phyloP scores from a whole-genome alignment of 2,113 vertebrate genomes.

The Psammodynastes pulverulentus region DNA sequence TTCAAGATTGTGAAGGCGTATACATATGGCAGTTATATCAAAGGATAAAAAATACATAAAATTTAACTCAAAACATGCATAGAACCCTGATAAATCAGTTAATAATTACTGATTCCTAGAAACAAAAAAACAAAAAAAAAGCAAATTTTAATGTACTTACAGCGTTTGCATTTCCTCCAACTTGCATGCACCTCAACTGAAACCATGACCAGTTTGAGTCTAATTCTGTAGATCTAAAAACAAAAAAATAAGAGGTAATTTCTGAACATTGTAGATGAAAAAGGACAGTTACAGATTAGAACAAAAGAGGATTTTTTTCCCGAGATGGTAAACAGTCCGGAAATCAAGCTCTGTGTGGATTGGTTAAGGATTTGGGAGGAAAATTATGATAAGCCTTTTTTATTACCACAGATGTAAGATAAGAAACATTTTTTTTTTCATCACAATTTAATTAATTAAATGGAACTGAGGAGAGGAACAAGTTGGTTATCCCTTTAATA shows the following conservation, averaged over 20 bases:
- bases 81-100: not conserved
- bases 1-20: not conserved
- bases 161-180: conserved; percentile 90
- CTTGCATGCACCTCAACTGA: conserved; percentile 95
- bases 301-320: not conserved
- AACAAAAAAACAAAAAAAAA: not conserved
- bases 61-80: too few relatives aligned
- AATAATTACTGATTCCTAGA: not conserved
- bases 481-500: not conserved
- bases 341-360: not conserved
- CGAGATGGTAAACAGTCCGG: not conserved
- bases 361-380: not conserved
- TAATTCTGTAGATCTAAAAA: conserved; percentile 89
- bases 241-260: conserved; percentile 30
- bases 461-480: not conserved
- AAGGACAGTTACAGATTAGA: not conserved
- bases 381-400: not conserved
- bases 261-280: not conserved
- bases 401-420: not conserved
- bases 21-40: not conserved
- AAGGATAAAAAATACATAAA: not conserved
- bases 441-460: not conserved
- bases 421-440: not conserved
- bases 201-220: conserved; percentile 99
- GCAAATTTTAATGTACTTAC: conserved; percentile 68